Evolutionary conservation across 2,888 invertebrate species (phyloP).

Genomic region (Drosophila lutescens): DNA sequence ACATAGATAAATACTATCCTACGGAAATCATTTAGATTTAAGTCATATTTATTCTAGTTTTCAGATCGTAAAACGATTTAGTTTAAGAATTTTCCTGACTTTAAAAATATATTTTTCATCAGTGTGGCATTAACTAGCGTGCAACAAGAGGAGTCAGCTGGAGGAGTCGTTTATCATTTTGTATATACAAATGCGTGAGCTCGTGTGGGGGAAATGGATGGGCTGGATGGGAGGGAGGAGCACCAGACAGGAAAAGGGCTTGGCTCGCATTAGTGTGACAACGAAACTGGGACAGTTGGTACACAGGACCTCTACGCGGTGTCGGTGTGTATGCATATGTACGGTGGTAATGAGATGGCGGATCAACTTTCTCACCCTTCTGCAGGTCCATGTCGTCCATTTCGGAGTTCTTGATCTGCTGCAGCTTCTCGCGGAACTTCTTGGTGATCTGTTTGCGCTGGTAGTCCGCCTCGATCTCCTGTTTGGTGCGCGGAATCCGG

Average conservation of each 20-base stretch:
- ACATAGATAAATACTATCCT: too few relatives aligned
- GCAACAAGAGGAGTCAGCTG: constrained; percentile 44
- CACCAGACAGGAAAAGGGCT: constrained; percentile 62
- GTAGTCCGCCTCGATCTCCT: constrained; percentile 97
- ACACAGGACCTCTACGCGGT: constrained; percentile 41
- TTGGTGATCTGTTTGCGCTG: constrained; percentile 92
- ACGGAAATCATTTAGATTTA: too few relatives aligned
- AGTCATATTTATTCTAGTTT: too few relatives aligned
- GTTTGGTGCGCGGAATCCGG: constrained; percentile 96
- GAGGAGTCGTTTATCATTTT: constrained; percentile 72
- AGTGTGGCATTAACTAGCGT: constrained; percentile 42
- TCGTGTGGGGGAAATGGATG: constrained; percentile 23
- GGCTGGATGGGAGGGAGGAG: constrained; percentile 22
- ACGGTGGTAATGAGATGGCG: constrained; percentile 16
- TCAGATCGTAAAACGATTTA: neutral
- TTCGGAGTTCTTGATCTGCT: constrained; percentile 92
- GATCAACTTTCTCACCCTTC: constrained; percentile 78
- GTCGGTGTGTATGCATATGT: constrained; percentile 17
- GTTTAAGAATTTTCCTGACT: neutral
- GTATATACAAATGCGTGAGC: constrained; percentile 64
- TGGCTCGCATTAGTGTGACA: constrained; percentile 59
- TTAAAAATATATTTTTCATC: neutral
- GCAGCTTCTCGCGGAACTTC: constrained; percentile 92
- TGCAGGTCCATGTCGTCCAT: constrained; percentile 88
- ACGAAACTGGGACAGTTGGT: constrained; percentile 60